Conservation (phyloP, 2,113 vertebrate species). For the Rhinolophus sinicus region DNA sequence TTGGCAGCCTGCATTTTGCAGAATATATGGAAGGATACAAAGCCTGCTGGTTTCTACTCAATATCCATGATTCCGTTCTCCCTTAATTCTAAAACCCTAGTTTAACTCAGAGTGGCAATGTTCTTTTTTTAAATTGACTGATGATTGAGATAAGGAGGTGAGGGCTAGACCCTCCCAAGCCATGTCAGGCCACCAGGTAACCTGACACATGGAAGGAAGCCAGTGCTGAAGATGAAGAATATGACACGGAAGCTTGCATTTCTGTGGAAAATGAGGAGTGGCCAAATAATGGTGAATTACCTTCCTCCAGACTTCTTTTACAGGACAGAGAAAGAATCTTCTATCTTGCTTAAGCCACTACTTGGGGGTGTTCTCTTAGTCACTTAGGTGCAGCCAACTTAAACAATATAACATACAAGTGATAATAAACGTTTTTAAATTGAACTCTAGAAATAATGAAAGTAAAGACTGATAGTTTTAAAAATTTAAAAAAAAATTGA, state of each 20-base stretch:
- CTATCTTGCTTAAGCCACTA: neutral
- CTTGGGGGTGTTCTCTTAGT: neutral
- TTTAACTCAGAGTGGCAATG: neutral
- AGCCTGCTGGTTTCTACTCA: conserved; percentile 15
- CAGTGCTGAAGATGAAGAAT: neutral
- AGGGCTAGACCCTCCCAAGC: neutral
- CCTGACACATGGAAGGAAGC: neutral
- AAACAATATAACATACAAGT: neutral
- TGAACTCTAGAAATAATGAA: neutral
- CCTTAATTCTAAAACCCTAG: conserved; percentile 58
- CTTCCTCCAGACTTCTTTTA: neutral
- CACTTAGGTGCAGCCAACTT: neutral
- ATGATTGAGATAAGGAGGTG: neutral
- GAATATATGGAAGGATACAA: conserved; percentile 49
- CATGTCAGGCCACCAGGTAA: neutral
- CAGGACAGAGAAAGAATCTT: neutral
- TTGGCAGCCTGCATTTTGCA: conserved; percentile 54
- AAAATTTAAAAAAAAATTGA: neutral
- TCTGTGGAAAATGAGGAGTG: neutral
- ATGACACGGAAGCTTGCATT: neutral
- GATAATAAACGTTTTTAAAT: neutral
- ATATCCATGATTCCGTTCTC: conserved; percentile 42
- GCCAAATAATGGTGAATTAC: neutral
- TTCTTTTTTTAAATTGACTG: conserved; percentile 54
- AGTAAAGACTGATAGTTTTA: neutral